Conservation (phyloP, 2,888 invertebrate species). For the Amiota communis region DNA sequence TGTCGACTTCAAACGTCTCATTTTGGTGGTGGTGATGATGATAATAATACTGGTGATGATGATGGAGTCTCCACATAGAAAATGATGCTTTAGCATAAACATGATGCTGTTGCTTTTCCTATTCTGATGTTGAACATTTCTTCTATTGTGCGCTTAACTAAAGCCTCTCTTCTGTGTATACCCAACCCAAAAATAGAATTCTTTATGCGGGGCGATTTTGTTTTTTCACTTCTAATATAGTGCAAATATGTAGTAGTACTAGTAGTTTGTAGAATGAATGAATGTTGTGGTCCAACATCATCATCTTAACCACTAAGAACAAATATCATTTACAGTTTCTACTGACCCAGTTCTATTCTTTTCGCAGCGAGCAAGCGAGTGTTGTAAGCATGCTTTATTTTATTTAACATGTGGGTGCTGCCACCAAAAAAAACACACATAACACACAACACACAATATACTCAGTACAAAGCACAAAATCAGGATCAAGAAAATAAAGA, state of each 20-base stretch:
- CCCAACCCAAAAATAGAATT: background rate
- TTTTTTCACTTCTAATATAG: background rate
- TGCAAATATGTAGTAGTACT: constrained; percentile 10
- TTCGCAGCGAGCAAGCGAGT: constrained; percentile 46
- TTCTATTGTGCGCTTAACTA: background rate
- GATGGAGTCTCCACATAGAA: constrained; percentile 8
- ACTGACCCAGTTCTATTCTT: constrained; percentile 58
- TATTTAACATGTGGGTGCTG: constrained; percentile 19
- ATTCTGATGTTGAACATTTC: background rate
- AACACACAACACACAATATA: background rate
- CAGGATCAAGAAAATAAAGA: background rate
- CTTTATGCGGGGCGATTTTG: background rate
- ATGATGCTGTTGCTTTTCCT: background rate
- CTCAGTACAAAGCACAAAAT: background rate
- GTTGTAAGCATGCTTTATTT: background rate
- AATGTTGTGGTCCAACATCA: constrained; percentile 18
- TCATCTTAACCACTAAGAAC: constrained; percentile 64
- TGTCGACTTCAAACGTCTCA: background rate
- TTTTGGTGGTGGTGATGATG: background rate
- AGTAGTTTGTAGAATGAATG: too few species aligned
- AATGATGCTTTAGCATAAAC: constrained; percentile 20
- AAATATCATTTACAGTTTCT: constrained; percentile 65
- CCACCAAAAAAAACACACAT: background rate
- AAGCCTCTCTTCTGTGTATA: background rate
- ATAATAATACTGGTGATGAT: background rate